phyloP scores from a whole-genome alignment of 2,113 vertebrate species.

The Notiomystis cincta region DNA sequence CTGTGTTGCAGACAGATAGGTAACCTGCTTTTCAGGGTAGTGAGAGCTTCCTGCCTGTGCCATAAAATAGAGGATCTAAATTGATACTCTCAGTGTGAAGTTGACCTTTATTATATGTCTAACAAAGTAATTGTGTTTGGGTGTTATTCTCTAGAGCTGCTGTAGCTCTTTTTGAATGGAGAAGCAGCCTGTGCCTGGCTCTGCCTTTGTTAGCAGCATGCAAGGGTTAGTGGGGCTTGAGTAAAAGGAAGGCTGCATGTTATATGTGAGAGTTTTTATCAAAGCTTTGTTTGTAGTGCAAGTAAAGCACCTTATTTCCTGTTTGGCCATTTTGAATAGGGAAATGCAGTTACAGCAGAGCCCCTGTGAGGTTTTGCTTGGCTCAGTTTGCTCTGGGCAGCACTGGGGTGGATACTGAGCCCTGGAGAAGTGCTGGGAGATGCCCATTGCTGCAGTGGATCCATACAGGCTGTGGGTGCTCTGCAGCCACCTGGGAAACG shows the following conservation, averaged over 20 bases:
- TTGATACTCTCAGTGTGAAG: neutral
- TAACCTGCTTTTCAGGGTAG: neutral
- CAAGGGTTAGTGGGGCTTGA: neutral
- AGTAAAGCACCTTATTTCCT: neutral
- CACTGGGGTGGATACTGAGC: fast-evolving
- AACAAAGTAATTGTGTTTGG: neutral
- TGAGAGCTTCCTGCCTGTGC: neutral
- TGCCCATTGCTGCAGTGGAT: fast-evolving
- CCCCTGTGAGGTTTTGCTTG: neutral
- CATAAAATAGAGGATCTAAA: neutral
- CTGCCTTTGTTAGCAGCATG: neutral
- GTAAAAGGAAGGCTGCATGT: neutral
- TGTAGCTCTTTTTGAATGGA: neutral
- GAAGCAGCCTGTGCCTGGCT: neutral
- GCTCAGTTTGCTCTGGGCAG: neutral
- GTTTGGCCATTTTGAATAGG: neutral
- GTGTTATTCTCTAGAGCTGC: neutral
- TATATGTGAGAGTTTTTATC: neutral
- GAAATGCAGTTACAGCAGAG: neutral
- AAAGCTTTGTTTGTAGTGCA: neutral
- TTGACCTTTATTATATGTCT: neutral
- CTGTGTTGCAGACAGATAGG: neutral
- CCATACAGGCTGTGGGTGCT: fast-evolving
- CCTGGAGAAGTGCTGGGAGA: neutral
- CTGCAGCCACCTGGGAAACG: fast-evolving